Evolutionary conservation across 1,140 invertebrate species (phyloP).

Genomic region (Battus philenor): DNA sequence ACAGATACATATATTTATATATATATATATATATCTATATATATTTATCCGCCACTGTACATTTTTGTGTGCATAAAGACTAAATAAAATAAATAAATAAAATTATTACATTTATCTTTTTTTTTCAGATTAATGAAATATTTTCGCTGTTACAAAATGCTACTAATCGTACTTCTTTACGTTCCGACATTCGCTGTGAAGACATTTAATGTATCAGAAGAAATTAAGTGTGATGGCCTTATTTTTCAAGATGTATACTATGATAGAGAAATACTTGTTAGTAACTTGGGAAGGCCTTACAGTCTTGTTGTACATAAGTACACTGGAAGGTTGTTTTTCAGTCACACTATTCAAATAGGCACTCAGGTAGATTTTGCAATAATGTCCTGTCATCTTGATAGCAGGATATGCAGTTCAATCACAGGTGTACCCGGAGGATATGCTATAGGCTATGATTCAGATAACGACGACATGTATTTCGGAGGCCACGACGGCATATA

Average conservation of each 20-base stretch:
- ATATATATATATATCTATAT: too few relatives aligned
- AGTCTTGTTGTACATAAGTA: constrained; percentile 54
- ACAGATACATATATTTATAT: too few relatives aligned
- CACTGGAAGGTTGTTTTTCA: constrained; percentile 48
- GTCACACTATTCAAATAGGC: constrained; percentile 42
- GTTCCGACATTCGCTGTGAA: background rate
- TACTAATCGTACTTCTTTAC: background rate
- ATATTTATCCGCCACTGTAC: too few relatives aligned
- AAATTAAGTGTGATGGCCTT: constrained; percentile 41
- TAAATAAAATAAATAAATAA: too few relatives aligned
- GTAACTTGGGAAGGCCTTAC: constrained; percentile 37
- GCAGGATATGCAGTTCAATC: constrained; percentile 26
- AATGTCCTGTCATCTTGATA: constrained; percentile 37
- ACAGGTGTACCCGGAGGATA: constrained; percentile 46
- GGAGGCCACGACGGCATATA: constrained; percentile 61
- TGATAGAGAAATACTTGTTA: constrained; percentile 35
- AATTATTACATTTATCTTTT: too few relatives aligned
- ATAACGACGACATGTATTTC: constrained; percentile 56
- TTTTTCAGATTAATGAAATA: too few relatives aligned
- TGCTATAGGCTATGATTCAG: constrained; percentile 50
- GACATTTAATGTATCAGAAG: background rate
- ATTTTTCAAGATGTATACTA: constrained; percentile 54
- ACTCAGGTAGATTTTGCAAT: constrained; percentile 48
- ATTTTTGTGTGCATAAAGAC: too few relatives aligned
- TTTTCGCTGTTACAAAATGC: too few relatives aligned